Conservation (phyloP, 2,113 vertebrate genomes). For the Plecotus auritus region DNA sequence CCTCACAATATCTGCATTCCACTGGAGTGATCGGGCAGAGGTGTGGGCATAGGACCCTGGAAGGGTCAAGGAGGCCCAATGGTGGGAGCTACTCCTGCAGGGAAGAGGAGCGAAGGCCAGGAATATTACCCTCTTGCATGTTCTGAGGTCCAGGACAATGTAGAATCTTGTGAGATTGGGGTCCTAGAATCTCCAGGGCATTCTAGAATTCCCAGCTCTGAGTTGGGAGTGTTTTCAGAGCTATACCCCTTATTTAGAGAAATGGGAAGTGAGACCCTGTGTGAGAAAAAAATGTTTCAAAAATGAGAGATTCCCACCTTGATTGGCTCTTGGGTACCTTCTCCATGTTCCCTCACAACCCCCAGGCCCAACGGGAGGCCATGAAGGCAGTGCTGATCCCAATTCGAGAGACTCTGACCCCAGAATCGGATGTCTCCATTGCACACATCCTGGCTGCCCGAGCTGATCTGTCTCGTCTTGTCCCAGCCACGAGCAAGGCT, state of each 20-base stretch:
- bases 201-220: neutral
- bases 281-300: neutral
- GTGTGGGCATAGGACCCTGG: slow-evolving; percentile 66
- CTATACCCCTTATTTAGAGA: neutral
- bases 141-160: neutral
- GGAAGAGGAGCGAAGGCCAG: neutral
- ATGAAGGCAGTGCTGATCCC: slow-evolving; percentile 68
- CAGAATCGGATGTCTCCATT: slow-evolving; percentile 72
- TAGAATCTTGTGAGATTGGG: neutral
- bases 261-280: neutral
- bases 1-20: slow-evolving; percentile 88
- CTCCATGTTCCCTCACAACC: neutral
- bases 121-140: neutral
- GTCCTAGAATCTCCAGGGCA: neutral
- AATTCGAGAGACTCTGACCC: slow-evolving; percentile 48
- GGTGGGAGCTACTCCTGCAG: neutral
- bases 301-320: neutral
- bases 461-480: slow-evolving; percentile 84
- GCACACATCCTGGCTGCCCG: slow-evolving; percentile 86
- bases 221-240: neutral
- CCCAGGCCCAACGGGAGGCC: slow-evolving; percentile 57
- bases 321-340: neutral
- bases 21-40: slow-evolving; percentile 89
- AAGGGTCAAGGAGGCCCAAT: neutral
- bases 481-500: slow-evolving; percentile 69